A percentile compares a stretch with the other conserved stretches of the same genome.
Evolutionary conservation across 2,113 vertebrate genomes (phyloP).

Genomic region (Chloebia gouldiae): DNA sequence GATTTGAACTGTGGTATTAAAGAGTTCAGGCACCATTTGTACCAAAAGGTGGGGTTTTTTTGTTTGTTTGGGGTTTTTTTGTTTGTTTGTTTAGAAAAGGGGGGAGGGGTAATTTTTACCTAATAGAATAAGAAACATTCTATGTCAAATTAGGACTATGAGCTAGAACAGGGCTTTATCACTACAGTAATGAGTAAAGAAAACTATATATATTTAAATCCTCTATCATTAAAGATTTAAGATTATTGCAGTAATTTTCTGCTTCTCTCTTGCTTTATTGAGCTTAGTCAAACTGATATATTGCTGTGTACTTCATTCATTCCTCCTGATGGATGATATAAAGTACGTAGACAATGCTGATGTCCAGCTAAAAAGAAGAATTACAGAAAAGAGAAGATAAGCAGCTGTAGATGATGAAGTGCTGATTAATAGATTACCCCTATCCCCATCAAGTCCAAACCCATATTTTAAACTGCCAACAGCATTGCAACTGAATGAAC

Average conservation of each 20-base stretch:
- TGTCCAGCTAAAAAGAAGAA: constrained; percentile 43
- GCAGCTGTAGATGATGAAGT: constrained; percentile 48
- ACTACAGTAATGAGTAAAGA: constrained; percentile 34
- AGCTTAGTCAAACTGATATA: constrained; percentile 46
- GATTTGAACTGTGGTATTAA: neutral
- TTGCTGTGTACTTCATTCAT: constrained; percentile 51
- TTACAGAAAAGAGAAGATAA: constrained; percentile 49
- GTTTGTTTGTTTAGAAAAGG: neutral
- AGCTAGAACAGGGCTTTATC: neutral
- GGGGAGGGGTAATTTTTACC: neutral
- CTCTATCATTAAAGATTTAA: constrained; percentile 44
- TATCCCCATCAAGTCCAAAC: neutral
- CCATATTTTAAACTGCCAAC: constrained; percentile 52
- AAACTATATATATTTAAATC: constrained; percentile 33
- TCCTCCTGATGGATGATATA: constrained; percentile 40
- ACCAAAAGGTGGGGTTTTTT: neutral
- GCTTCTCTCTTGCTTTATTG: constrained; percentile 34
- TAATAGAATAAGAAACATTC: neutral
- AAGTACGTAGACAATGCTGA: neutral
- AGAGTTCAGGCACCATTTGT: neutral
- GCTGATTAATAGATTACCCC: constrained; percentile 46
- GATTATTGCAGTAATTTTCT: constrained; percentile 53
- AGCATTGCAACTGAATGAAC: constrained; percentile 4
- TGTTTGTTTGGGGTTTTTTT: neutral
- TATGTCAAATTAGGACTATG: neutral